Evolutionary conservation across 1,140 invertebrate species (phyloP), one percentile per base, ranked within the genome.

Genomic region (Araneus ventricosus): DNA sequence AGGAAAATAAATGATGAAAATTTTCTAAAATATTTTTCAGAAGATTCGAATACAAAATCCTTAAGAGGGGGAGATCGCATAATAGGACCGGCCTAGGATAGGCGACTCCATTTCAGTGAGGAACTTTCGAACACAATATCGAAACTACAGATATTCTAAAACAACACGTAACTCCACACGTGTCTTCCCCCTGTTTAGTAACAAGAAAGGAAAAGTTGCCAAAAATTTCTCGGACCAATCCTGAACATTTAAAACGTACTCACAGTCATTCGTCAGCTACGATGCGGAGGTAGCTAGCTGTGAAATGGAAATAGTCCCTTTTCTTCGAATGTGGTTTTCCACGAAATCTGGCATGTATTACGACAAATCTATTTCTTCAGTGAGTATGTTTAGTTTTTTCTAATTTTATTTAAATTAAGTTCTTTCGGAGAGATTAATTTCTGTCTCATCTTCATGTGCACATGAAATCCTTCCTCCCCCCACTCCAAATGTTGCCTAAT

Each of bases 401-500:
- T 5, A 17, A 20, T 37, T 75, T 75, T 10, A 37, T 75, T 75
- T 75, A 34, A 75, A 22, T 7, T 20, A 20, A 20, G 37, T 34
- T 75, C 63, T 14, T 34, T 75, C 17, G 6, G 4, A 20, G 30
- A 17, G 30, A 75, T 75, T 75, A 5, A 34, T 34, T 20, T 75
- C 70, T 20, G 17, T 75, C 34, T 45, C 24, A 41, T 75, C 63
- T 41, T 88, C 52, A 24, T 86, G 52, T 86, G n/a, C 37, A 75
- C 22, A n/a, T 22, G 20, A n/a, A 63, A 91, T n/a, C 61, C 91
- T 93, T 45, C 91, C 91, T 93, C 91, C 91, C 91, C 90, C 91
- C 67, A 79, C 27, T 39, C 34, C 45, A 45, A 93, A 87, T 93
- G 80, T 85, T 85, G 75, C 79, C n/a, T 79, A 80, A 80, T 86